Conservation (phyloP, 2,888 invertebrate species). For the Hipparchia semele region DNA sequence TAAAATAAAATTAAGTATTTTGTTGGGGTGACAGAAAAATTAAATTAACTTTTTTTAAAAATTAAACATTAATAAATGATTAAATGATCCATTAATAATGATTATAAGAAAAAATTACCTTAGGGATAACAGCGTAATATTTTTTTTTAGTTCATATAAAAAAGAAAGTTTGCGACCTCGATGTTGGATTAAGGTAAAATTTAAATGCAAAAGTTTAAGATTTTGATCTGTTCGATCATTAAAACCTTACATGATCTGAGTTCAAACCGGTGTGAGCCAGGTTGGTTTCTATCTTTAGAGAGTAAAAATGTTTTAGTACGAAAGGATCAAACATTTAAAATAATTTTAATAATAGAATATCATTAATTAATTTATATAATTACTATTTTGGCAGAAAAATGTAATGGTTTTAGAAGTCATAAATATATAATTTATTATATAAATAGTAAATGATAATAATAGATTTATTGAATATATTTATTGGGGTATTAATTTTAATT, state of each 20-base stretch:
- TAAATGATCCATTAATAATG: conserved; percentile 82
- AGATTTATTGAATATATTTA: conserved; percentile 71
- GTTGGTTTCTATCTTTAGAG: conserved; percentile 92
- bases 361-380: conserved; percentile 49
- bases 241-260: conserved; percentile 94
- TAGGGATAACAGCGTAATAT: conserved; percentile 79
- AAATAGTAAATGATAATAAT: conserved; percentile 76
- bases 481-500: conserved; percentile 79
- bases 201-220: conserved; percentile 86
- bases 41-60: conserved; percentile 78
- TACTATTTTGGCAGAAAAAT: conserved; percentile 87
- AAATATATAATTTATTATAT: conserved; percentile 77
- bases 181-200: conserved; percentile 92
- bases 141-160: conserved; percentile 88
- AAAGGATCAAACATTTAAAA: conserved; percentile 87
- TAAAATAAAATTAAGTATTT: conserved; percentile 72
- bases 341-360: conserved; percentile 70
- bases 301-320: conserved; percentile 87
- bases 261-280: conserved; percentile 93
- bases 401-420: conserved; percentile 84
- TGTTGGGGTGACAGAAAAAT: conserved; percentile 86
- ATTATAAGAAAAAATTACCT: conserved; percentile 89
- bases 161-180: conserved; percentile 92
- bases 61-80: conserved; percentile 64
- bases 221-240: conserved; percentile 92